Percentiles rank a stretch among this genome's conserved stretches.
These are phyloP conservation scores for Corythornis vintsioides DNA, from an alignment of 2,113 vertebrate genomes.

Conservation along the genomic window DNA sequence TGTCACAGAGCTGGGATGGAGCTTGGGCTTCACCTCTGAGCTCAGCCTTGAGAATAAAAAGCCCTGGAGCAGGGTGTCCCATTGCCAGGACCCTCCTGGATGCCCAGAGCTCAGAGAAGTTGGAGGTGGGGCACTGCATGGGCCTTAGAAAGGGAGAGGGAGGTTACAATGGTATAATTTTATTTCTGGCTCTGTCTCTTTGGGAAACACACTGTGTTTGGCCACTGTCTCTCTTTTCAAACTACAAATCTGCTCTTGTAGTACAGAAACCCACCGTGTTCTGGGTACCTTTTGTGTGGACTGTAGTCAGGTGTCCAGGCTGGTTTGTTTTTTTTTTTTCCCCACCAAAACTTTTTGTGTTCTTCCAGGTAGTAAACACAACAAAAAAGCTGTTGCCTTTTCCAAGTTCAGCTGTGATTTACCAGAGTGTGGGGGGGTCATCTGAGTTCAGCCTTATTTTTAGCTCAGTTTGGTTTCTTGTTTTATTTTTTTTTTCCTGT, in stretches of 20 bases:
- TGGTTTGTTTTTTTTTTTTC: not conserved
- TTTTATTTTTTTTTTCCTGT: not conserved
- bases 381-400: not conserved
- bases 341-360: not conserved
- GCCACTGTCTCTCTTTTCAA: not conserved
- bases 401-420: conserved; percentile 30
- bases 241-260: not conserved
- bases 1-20: not conserved
- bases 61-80: not conserved
- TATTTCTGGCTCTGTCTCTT: not conserved
- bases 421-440: conserved; percentile 38
- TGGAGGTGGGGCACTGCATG: too few relatives aligned
- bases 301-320: not conserved
- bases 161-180: not conserved
- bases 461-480: conserved; percentile 24
- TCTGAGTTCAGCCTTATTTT: conserved; percentile 58
- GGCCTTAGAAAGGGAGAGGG: not conserved
- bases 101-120: too few relatives aligned
- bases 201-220: not conserved
- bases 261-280: not conserved
- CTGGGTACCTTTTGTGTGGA: not conserved
- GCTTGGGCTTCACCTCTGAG: not conserved
- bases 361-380: conserved; percentile 2
- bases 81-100: not conserved
- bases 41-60: not conserved